These are phyloP conservation scores for Crotalus viridis DNA, from an alignment of 2,113 vertebrate species.

Conservation along the genomic window DNA sequence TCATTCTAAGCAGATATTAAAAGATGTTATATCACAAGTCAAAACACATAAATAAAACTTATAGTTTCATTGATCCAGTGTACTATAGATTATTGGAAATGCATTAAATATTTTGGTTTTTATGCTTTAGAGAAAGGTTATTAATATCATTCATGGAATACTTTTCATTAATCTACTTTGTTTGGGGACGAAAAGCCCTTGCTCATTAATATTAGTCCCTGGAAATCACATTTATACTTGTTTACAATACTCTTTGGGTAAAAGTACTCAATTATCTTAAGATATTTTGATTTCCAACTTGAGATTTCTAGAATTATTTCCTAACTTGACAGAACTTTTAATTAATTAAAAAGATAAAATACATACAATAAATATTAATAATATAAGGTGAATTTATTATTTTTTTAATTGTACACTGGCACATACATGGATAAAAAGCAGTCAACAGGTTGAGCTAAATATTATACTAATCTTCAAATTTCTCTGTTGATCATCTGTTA, in stretches of 20 bases:
- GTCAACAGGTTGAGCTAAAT: too few species aligned
- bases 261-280: background rate
- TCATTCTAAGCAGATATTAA: background rate
- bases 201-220: background rate
- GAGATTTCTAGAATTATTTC: background rate
- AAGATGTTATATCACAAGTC: background rate
- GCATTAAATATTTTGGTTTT: background rate
- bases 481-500: too few species aligned
- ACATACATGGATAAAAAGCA: background rate
- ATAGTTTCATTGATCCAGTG: background rate
- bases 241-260: background rate
- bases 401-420: background rate
- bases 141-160: background rate
- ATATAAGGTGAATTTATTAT: background rate
- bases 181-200: background rate
- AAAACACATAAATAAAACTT: background rate
- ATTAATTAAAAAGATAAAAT: background rate
- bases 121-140: background rate
- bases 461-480: too few species aligned
- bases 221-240: background rate
- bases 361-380: background rate
- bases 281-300: background rate
- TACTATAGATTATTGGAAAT: background rate
- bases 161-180: background rate
- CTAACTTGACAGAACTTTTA: background rate